Evolutionary conservation across 2,113 vertebrate species (phyloP), one percentile per base, ranked within the genome.

Genomic region (Heliornis fulica): DNA sequence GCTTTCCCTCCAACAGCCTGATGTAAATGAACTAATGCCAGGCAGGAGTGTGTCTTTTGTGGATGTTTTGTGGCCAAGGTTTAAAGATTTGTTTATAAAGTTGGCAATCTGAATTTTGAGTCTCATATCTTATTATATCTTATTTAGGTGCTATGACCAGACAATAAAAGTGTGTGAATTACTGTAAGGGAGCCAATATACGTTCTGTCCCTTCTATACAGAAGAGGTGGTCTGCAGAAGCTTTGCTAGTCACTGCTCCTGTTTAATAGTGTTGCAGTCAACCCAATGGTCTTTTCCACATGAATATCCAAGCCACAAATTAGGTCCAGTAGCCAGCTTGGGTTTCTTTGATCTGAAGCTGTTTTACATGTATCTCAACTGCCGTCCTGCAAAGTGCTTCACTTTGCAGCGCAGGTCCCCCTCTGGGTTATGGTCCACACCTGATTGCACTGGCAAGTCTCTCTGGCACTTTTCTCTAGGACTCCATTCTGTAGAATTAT

Each of bases 401-500:
- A n/a, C 71, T 92, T 87, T 95, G 74, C 61, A 34, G 57, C 28
- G 46, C 45, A 68, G 28, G 45, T 93, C 5, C 34, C 46, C 15
- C 21, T 83, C 59, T 75, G 65, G 18, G 10, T 26, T 45, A 70
- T 2, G 0, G 15, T 68, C 70, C 80, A 46, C 56, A 91, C 75
- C 85, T 80, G 78, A 61, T 56, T 83, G 70, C 48, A 28, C 61
- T 59, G 68, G 72, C 71, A 88, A 48, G 88, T 31, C 68, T 81
- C 84, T 85, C 68, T 20, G 28, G 26, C 70, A 54, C 87, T 80
- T 81, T 92, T 86, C 50, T 74, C 75, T 28, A 77, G 59, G 90
- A 66, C 41, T 90, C 45, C 66, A 41, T 64, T 94, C 90, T 85
- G 68, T 77, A 70, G 93, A 70, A 82, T 95, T 94, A 83, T 88